Percentiles rank a stretch among this genome's conserved stretches.
Evolutionary conservation across 1,140 invertebrate species (phyloP).

Genomic region (Thaumetopoea pityocampa): DNA sequence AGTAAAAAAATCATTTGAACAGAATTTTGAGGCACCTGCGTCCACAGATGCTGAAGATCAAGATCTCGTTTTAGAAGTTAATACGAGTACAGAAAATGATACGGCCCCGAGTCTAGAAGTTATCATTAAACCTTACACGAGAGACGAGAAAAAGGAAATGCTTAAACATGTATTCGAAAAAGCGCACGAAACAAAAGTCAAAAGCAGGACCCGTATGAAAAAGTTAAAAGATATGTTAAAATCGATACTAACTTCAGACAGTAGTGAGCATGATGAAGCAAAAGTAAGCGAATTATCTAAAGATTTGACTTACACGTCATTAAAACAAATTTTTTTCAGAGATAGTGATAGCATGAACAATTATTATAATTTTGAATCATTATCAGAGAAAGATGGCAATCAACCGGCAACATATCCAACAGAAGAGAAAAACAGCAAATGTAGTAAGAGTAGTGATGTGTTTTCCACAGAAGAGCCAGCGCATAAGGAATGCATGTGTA

Average conservation of each 20-base stretch:
- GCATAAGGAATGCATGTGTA: slow-evolving; percentile 26
- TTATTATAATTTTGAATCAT: slow-evolving; percentile 25
- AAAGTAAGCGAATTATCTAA: slow-evolving; percentile 27
- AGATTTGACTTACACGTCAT: slow-evolving; percentile 29
- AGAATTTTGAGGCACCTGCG: too few relatives aligned
- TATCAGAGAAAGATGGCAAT: slow-evolving; percentile 7
- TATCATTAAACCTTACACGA: slow-evolving; percentile 10
- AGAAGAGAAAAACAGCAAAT: slow-evolving; percentile 25
- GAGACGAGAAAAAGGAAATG: slow-evolving; percentile 40
- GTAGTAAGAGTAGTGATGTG: slow-evolving; percentile 10
- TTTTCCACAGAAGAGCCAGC: slow-evolving; percentile 3
- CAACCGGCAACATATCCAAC: slow-evolving; percentile 22
- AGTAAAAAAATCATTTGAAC: too few relatives aligned
- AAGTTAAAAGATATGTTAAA: slow-evolving; percentile 35
- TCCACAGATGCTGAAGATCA: background rate
- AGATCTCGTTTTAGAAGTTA: background rate
- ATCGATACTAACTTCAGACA: slow-evolving; percentile 45
- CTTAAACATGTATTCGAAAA: slow-evolving; percentile 39
- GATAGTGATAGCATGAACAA: slow-evolving; percentile 38
- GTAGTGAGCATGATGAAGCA: slow-evolving; percentile 28
- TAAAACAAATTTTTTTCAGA: slow-evolving; percentile 32
- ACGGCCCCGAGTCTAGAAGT: background rate
- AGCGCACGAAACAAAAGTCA: slow-evolving; percentile 21
- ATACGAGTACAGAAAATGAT: background rate
- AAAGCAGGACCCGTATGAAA: slow-evolving; percentile 31